Base-by-base conservation (phyloP, 2,113 vertebrate genomes). In the Thinocorus orbignyianus region DNA sequence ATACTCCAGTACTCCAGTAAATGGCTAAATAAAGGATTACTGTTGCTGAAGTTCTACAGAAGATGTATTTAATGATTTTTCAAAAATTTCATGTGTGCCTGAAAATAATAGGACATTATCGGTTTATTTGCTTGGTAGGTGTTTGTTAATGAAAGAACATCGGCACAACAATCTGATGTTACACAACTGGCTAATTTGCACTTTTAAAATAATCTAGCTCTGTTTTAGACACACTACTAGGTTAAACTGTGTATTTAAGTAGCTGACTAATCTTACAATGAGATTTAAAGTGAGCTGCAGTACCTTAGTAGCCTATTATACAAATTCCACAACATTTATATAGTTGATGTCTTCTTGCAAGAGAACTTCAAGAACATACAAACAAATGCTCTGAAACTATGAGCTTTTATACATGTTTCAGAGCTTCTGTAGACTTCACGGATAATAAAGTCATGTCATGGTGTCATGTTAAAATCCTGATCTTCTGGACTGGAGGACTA, bases 401-500 rank as follows among this genome's bases (percentile, higher is more conserved):
- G 19, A 70, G 30, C n/a, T 77, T 66, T 55, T 60, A 2, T 64
- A 52, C 39, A 61, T n/a, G 65, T 49, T 39, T 39, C 26, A 92
- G 70, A 91, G 46, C 42, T 89, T 41, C 55, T 86, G 54, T 41
- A 76, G 46, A 65, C 24, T 58, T 83, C 8, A 69, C 18, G 74
- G 35, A 28, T 88, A 23, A 65, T 88, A 17, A 73, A 68, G 52
- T 78, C 30, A n/a, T 12, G 25, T 51, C 57, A 73, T 61, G 33
- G 17, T 72, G 30, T 61, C 37, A 24, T 81, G 30, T 66, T 94
- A 92, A 79, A 80, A 62, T 70, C 65, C 25, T 90, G 37, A 39
- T 86, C 84, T 96, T 88, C 70, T 84, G 64, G 95, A 79, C 39
- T 91, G 90, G 46, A 95, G 54, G 58, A 86, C 86, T 84, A 97